A percentile compares a stretch with the other conserved stretches of the same genome.
phyloP scores from a whole-genome alignment of 2,888 invertebrate genomes.

The Polietes domitor region DNA sequence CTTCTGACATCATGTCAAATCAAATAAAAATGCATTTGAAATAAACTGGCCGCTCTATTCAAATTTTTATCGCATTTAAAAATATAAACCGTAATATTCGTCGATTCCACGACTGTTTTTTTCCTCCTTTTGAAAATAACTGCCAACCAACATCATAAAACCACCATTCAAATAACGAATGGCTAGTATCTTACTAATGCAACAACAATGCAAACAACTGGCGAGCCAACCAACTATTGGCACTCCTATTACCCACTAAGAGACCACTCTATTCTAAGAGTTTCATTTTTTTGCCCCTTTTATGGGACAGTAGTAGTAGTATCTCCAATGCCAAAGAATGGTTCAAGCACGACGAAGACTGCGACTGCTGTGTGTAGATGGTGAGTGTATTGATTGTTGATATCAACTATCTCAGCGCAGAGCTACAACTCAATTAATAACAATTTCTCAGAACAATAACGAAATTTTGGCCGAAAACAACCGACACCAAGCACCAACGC shows the following conservation, averaged over 20 bases:
- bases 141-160: constrained; percentile 64
- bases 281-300: background rate
- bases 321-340: no score
- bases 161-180: constrained; percentile 60
- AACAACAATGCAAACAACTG: constrained; percentile 19
- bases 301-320: no score
- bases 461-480: constrained; percentile 63
- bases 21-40: no score
- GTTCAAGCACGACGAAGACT: no score
- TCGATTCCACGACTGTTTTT: no score
- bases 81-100: no score
- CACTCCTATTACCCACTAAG: constrained; percentile 54
- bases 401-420: constrained; percentile 68
- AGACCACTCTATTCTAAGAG: constrained; percentile 9
- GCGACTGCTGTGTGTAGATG: no score
- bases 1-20: no score
- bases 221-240: no score
- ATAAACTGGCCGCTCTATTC: no score
- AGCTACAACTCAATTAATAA: constrained; percentile 80
- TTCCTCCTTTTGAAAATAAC: no score
- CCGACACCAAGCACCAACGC: background rate
- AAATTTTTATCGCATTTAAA: no score
- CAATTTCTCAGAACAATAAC: constrained; percentile 79
- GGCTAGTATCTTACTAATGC: constrained; percentile 53
- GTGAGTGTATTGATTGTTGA: constrained; percentile 64